Evolutionary conservation across 2,797 vertebrate genomes (phyloP).

Genomic region (Emydoidea blandingii): DNA sequence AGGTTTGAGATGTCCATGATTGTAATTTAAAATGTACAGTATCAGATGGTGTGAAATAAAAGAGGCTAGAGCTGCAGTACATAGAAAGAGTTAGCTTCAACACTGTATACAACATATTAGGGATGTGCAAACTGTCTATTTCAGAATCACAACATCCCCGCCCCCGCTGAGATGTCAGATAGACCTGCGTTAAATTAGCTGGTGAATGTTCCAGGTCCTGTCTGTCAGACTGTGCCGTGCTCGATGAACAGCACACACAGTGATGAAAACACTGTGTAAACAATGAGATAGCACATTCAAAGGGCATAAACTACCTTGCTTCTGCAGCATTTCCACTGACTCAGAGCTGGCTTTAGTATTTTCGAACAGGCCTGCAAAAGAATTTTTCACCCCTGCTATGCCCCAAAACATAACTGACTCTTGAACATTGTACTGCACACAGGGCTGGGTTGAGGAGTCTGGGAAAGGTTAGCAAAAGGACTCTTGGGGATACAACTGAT

Average conservation of each 20-base stretch:
- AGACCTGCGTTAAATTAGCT: constrained; percentile 57
- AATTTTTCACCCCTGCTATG: neutral
- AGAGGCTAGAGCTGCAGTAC: neutral
- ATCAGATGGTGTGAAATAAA: constrained; percentile 11
- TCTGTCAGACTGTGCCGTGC: constrained; percentile 43
- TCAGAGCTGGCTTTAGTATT: constrained; percentile 8
- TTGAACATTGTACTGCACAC: neutral
- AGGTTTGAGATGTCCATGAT: constrained; percentile 5
- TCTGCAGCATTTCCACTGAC: neutral
- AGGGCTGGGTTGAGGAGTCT: neutral
- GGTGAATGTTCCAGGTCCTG: constrained; percentile 9
- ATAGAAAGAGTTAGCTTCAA: neutral
- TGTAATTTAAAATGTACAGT: constrained; percentile 37
- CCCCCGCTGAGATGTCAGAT: constrained; percentile 52
- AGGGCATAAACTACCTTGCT: constrained; percentile 34
- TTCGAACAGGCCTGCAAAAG: constrained; percentile 32
- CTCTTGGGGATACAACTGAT: neutral
- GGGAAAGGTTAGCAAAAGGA: neutral
- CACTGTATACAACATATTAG: constrained; percentile 1
- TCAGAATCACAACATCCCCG: constrained; percentile 25
- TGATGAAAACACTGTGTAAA: constrained; percentile 49
- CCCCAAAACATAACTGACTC: constrained; percentile 46
- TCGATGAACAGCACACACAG: constrained; percentile 25
- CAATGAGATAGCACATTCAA: neutral
- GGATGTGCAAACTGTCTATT: neutral